Conservation (phyloP, 2,888 invertebrate genomes). For the Gasteruption jaculator region DNA sequence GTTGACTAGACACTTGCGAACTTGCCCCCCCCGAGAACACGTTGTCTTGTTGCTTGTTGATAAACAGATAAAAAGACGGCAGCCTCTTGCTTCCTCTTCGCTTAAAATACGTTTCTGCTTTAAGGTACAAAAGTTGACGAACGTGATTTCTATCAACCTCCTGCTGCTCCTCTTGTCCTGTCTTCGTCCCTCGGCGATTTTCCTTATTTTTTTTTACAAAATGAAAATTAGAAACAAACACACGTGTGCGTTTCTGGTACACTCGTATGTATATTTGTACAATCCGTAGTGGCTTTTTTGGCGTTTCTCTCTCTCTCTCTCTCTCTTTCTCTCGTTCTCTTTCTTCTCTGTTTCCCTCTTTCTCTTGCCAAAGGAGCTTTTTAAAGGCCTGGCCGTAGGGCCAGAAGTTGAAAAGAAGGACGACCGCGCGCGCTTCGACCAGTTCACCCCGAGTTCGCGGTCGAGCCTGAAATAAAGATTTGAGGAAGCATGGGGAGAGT, state of each 20-base stretch:
- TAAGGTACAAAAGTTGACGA: too few relatives aligned
- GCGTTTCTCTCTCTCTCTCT: conserved; percentile 1
- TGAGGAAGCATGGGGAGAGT: conserved; percentile 32
- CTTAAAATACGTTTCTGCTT: too few relatives aligned
- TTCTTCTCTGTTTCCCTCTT: neutral
- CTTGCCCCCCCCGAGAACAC: too few relatives aligned
- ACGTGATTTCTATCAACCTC: too few relatives aligned
- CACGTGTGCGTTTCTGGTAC: conserved; percentile 3
- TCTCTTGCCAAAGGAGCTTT: neutral
- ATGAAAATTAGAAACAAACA: too few relatives aligned
- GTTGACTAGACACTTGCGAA: too few relatives aligned
- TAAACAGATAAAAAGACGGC: too few relatives aligned
- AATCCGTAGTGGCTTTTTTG: neutral
- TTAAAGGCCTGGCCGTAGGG: neutral
- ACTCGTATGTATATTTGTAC: conserved; percentile 2
- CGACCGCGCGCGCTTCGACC: conserved; percentile 33
- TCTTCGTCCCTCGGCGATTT: too few relatives aligned
- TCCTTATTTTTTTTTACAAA: too few relatives aligned
- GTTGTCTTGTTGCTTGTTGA: too few relatives aligned
- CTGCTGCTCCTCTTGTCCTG: too few relatives aligned
- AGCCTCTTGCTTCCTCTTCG: too few relatives aligned
- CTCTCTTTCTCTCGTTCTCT: neutral
- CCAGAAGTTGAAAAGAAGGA: conserved; percentile 32
- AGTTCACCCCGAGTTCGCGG: conserved; percentile 33
- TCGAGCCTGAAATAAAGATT: conserved; percentile 40